phyloP scores from a whole-genome alignment of 2,113 vertebrate species.

The Tupaia tana region DNA sequence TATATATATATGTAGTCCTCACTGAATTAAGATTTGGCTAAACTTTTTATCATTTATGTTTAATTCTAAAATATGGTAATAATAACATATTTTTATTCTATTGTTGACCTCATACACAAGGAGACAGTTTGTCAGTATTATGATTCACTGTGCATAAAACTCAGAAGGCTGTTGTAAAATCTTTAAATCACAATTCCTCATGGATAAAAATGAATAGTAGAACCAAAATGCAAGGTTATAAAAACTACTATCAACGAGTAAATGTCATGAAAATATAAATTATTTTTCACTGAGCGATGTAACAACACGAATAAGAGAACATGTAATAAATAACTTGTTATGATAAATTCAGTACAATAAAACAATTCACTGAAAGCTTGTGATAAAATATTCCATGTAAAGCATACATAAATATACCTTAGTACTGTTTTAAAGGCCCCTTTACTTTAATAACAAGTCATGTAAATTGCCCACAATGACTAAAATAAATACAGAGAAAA shows the following conservation, averaged over 20 bases:
- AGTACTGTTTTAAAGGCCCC: conserved; percentile 51
- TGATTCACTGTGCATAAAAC: conserved; percentile 69
- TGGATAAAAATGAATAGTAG: conserved; percentile 70
- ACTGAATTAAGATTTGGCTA: conserved; percentile 27
- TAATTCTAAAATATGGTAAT: conserved; percentile 40
- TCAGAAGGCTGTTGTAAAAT: conserved; percentile 64
- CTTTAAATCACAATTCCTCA: conserved; percentile 71
- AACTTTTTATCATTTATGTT: conserved; percentile 40
- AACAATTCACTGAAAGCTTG: conserved; percentile 74
- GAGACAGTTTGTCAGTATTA: conserved; percentile 50
- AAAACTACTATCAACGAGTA: conserved; percentile 74
- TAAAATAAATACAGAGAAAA: conserved; percentile 56
- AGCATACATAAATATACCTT: conserved; percentile 60
- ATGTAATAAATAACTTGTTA: conserved; percentile 67
- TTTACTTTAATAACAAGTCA: conserved; percentile 58
- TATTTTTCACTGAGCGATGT: conserved; percentile 63
- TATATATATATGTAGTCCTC: background rate
- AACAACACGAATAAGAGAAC: conserved; percentile 68
- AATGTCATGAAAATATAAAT: conserved; percentile 76
- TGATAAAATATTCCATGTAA: conserved; percentile 69
- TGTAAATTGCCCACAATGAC: background rate
- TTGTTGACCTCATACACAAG: conserved; percentile 25
- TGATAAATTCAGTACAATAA: conserved; percentile 68
- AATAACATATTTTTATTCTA: conserved; percentile 52
- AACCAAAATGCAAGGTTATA: conserved; percentile 71